Percentiles rank a stretch among this genome's conserved stretches.
phyloP scores from a whole-genome alignment of 2,888 invertebrate species.

The Cheilosia impressa region DNA sequence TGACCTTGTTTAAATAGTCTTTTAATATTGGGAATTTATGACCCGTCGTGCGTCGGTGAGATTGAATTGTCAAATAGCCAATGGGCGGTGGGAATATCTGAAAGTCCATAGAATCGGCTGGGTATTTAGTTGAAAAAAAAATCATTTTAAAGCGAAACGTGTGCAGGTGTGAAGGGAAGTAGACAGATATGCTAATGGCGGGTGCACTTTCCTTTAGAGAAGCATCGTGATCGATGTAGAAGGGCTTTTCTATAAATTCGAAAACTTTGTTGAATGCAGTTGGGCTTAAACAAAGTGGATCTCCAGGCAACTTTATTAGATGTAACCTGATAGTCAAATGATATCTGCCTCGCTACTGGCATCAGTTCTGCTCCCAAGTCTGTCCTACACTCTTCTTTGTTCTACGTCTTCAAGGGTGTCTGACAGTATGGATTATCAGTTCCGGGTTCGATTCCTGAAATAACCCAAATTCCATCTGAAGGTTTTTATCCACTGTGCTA shows the following conservation, averaged over 20 bases:
- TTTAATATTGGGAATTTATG: constrained; percentile 64
- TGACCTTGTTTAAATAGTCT: constrained; percentile 82
- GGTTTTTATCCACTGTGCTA: too few relatives aligned
- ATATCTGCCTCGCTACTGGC: too few relatives aligned
- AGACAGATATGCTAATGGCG: neutral
- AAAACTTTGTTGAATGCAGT: too few relatives aligned
- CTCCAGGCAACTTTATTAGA: too few relatives aligned
- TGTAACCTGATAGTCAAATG: too few relatives aligned
- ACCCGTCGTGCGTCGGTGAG: constrained; percentile 15
- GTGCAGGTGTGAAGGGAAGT: neutral
- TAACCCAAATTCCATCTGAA: too few relatives aligned
- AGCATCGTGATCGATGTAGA: neutral
- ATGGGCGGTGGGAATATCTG: constrained; percentile 30
- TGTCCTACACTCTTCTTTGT: too few relatives aligned
- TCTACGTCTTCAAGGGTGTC: too few relatives aligned
- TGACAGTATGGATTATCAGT: too few relatives aligned
- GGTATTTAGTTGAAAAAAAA: constrained; percentile 23
- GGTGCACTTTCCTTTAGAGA: constrained; percentile 11
- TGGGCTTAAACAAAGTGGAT: too few relatives aligned
- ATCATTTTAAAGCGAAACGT: neutral
- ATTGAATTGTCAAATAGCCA: constrained; percentile 55
- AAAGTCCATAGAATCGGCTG: neutral
- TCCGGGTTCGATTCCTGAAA: too few relatives aligned
- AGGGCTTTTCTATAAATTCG: neutral
- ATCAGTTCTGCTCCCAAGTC: too few relatives aligned